These are phyloP conservation scores for Prunella fulvescens DNA, from an alignment of 2,113 vertebrate species.

Conservation along the genomic window DNA sequence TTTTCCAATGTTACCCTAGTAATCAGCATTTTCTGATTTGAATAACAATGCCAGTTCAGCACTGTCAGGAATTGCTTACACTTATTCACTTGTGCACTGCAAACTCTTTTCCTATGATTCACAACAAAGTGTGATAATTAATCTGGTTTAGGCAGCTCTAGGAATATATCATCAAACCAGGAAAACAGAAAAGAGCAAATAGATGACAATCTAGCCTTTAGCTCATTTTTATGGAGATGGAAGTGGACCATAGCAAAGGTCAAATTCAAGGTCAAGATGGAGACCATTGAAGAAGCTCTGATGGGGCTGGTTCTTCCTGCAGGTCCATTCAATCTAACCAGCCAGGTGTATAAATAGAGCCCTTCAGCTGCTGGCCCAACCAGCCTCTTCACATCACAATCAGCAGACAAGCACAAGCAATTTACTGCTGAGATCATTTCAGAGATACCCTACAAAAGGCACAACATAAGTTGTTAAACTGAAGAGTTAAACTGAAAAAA, in stretches of 20 bases:
- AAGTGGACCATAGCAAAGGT: slow-evolving; percentile 10
- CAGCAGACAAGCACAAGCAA: slow-evolving; percentile 67
- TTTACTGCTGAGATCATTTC: slow-evolving; percentile 67
- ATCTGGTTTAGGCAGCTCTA: neutral
- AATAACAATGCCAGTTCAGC: neutral
- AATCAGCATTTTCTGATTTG: slow-evolving; percentile 8
- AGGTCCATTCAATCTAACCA: slow-evolving; percentile 42
- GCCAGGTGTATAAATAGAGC: slow-evolving; percentile 59
- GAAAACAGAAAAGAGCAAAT: neutral
- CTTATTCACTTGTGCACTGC: neutral
- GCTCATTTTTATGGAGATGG: slow-evolving; percentile 34
- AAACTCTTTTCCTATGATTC: neutral
- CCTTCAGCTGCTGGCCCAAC: slow-evolving; percentile 32
- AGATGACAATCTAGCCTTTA: neutral
- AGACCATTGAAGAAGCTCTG: neutral
- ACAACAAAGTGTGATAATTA: neutral
- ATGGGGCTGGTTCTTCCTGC: neutral
- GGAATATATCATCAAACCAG: neutral
- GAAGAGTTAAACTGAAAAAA: neutral
- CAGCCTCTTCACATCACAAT: slow-evolving; percentile 43
- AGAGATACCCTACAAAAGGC: slow-evolving; percentile 48
- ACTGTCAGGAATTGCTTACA: neutral
- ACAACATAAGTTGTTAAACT: neutral
- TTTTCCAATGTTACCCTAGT: neutral
- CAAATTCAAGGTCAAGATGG: slow-evolving; percentile 50